Base-by-base conservation (phyloP, 2,797 vertebrate genomes). In the Myotis planiceps region DNA sequence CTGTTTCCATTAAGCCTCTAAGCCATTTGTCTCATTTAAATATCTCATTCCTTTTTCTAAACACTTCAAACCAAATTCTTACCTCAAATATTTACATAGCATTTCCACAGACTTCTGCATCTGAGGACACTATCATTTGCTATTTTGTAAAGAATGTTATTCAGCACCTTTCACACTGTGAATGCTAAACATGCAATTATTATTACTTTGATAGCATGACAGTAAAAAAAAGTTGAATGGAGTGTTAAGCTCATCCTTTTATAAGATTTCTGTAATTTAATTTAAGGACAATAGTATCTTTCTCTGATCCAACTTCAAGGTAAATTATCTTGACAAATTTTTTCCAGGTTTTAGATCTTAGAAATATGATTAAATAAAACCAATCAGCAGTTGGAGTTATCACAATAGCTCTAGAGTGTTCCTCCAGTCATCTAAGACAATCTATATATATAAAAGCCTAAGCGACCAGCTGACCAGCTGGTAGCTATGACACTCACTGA, bases 1-100 rank as follows among this genome's bases (percentile, higher is more conserved):
- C 94, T 98, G 92, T 96, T 98, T 98, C 97, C 96, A 90, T 97
- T 97, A 89, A 94, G 82, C 55, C 53, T 96, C 55, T 63, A 42
- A 89, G 92, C 92, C 60, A 63, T 90, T 95, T 95, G 89, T 96
- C 97, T 98, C 96, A 96, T 96, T 96, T 92, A 84, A 95, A 95
- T 92, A 96, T 85, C 53, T 89, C 96, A 34, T 49, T 82, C 47
- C 76, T 96, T 96, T 96, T 88, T 58, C 49, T 94, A 84, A 94
- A 97, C 53, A 96, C 92, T 97, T 96, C 69, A 95, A 95, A 95
- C 80, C 93, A 85, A 97, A 97, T 95, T 97, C 84, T 82, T 42
- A 92, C 92, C 85, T 88, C 81, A 76, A 82, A 96, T 97, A 83
- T 96, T 81, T 88, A 86, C 94, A 92, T 63, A 95, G 86, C 74